Evolutionary conservation across 2,113 vertebrate species (phyloP).

Genomic region (Larimichthys crocea): DNA sequence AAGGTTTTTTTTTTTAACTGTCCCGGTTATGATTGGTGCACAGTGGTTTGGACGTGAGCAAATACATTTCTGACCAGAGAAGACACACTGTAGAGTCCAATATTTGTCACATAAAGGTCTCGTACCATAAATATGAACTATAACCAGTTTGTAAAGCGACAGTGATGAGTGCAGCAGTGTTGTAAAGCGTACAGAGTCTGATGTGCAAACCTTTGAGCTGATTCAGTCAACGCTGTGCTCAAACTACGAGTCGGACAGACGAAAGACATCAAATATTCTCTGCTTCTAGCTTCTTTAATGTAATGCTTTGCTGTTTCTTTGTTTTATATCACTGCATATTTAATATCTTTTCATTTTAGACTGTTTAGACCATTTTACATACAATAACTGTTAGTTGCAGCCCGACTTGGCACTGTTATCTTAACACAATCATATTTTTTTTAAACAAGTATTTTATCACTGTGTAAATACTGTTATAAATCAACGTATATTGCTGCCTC

Average conservation of each 20-base stretch:
- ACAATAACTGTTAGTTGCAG: neutral
- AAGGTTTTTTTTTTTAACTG: slow-evolving; percentile 36
- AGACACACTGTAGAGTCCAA: neutral
- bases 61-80: slow-evolving; percentile 27
- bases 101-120: slow-evolving; percentile 25
- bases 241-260: neutral
- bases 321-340: neutral
- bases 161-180: neutral
- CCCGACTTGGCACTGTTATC: neutral
- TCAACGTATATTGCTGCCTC: neutral
- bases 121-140: slow-evolving; percentile 4
- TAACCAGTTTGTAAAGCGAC: neutral
- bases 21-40: too few species aligned
- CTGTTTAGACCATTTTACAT: neutral
- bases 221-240: neutral
- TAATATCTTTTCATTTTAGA: neutral
- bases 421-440: neutral
- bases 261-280: neutral
- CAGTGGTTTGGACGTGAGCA: neutral
- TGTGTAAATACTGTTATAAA: neutral
- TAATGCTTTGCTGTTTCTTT: slow-evolving; percentile 3
- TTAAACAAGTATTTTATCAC: neutral
- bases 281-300: slow-evolving; percentile 8
- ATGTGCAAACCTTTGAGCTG: neutral
- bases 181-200: neutral